Evolutionary conservation across 2,797 vertebrate species (phyloP).

Genomic region (Margarornis squamiger): DNA sequence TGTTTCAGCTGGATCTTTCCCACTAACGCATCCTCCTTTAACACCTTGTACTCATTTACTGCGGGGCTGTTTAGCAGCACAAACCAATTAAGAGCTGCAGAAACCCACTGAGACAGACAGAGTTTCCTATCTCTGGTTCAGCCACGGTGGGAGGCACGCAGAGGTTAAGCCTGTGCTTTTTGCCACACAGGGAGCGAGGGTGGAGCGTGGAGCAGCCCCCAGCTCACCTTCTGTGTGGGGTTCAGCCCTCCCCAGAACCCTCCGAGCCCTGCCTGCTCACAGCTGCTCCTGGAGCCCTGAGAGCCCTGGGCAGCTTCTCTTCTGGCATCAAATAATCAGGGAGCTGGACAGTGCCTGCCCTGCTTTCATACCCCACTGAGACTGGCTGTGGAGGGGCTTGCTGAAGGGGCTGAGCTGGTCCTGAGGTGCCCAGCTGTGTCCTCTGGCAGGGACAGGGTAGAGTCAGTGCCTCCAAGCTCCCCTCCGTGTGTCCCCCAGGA

Average conservation of each 20-base stretch:
- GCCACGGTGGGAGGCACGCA: background rate
- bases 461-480: background rate
- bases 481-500: background rate
- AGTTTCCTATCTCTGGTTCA: background rate
- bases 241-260: background rate
- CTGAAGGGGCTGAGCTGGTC: background rate
- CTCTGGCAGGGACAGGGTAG: background rate
- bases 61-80: background rate
- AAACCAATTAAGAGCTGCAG: slow-evolving; percentile 11
- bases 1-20: slow-evolving; percentile 30
- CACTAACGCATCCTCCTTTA: background rate
- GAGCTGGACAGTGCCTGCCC: background rate
- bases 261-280: background rate
- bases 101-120: background rate
- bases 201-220: background rate
- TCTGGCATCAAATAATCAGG: background rate
- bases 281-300: background rate
- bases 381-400: background rate
- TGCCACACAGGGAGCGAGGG: background rate
- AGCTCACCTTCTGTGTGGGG: background rate
- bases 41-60: slow-evolving; percentile 52
- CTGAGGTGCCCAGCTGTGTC: background rate
- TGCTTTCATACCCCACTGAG: background rate
- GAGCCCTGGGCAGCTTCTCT: background rate
- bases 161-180: background rate